Evolutionary conservation across 2,113 vertebrate genomes (phyloP), one percentile per base, ranked within the genome.

Genomic region (Saguinus midas): DNA sequence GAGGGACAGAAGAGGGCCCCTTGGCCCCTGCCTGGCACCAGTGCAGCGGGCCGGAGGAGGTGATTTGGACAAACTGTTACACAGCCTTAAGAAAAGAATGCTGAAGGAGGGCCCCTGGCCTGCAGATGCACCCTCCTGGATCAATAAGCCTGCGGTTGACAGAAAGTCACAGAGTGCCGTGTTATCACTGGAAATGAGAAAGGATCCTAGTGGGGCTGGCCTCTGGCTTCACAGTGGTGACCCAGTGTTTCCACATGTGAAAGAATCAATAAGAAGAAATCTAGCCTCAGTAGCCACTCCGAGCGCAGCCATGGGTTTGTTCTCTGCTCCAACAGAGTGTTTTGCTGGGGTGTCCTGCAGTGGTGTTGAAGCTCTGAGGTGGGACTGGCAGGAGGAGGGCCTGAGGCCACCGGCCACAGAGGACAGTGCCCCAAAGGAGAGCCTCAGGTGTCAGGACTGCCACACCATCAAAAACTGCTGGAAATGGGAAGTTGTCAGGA

Each of bases 161-260:
- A 96, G 88, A 93, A 73, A 94, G 95, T 97, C 98, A 95, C 98
- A 90, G 32, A 91, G 78, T 16, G 94, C 94, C 61, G 87, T 85
- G 1, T 21, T 97, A 50, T 88, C 92, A 70, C 70, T 48, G 87
- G 98, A 95, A 82, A 93, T 72, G 50, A 96, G 92, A 92, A 95
- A 43, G 86, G 96, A 79, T 84, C 82, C 83, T 48, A 93, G 90
- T 27, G 88, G 72, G 40, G 61, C 45, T 72, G 52, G 85, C 96
- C 97, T 93, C 91, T 80, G 90, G 91, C 97, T 80, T 96, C 94
- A 20, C 45, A 0, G 29, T 23, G 94, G 96, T 75, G 89, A 94
- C 80, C 92, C 85, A 82, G 93, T 52, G 58, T 89, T 79, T 64
- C 94, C 57, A 0, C 50, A 20, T 90, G 80, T 57, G 82, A 96